These are phyloP conservation scores for Himalopsyche tibetana DNA, from an alignment of 2,888 invertebrate species.

Conservation along the genomic window DNA sequence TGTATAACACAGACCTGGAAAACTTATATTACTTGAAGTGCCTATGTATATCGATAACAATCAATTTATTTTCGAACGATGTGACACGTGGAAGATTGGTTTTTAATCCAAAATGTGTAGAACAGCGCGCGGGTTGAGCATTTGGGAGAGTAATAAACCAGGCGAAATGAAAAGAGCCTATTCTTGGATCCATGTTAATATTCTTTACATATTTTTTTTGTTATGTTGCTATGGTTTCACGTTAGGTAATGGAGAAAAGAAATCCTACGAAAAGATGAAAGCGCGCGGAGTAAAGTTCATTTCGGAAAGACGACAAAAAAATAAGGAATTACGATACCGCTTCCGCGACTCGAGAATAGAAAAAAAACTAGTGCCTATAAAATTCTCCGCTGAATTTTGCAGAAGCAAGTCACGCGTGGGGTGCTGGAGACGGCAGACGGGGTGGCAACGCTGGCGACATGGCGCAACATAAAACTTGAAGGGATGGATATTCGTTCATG, in stretches of 20 bases:
- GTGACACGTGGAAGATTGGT: too few species aligned
- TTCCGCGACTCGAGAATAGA: constrained; percentile 10
- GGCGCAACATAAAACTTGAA: background rate
- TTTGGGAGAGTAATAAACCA: too few species aligned
- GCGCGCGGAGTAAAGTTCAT: background rate
- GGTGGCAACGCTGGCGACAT: background rate
- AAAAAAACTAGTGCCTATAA: background rate
- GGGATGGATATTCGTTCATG: background rate
- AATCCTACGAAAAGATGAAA: background rate
- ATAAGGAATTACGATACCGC: constrained; percentile 2
- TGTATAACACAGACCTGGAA: too few species aligned
- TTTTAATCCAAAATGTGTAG: too few species aligned
- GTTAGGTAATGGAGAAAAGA: background rate
- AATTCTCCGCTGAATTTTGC: background rate
- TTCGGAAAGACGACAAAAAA: background rate
- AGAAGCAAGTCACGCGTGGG: constrained; percentile 24
- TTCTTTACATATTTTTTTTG: too few species aligned
- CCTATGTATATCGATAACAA: too few species aligned
- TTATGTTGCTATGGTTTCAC: too few species aligned
- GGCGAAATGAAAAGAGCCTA: too few species aligned
- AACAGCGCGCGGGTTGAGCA: too few species aligned
- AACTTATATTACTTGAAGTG: too few species aligned
- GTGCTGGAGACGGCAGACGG: background rate
- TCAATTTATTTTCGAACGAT: too few species aligned
- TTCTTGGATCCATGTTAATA: too few species aligned